Evolutionary conservation across 2,113 vertebrate genomes (phyloP).

Genomic region (Ornithorhynchus anatinus): DNA sequence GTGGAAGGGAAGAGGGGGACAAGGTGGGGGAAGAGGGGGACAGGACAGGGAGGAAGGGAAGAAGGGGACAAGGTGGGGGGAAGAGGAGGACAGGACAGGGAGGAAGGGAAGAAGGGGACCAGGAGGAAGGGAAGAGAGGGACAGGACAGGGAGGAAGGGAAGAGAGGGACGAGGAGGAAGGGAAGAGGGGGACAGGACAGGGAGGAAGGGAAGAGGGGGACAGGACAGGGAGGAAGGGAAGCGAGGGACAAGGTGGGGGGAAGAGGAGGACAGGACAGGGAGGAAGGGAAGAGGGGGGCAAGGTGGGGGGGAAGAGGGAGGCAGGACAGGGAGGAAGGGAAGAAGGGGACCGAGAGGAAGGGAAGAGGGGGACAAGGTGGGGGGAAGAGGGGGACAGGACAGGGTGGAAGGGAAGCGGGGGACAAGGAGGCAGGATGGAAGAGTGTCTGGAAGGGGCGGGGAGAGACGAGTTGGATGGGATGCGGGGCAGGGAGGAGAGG

Average conservation of each 20-base stretch:
- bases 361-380: background rate
- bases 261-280: background rate
- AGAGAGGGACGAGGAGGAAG: too few species aligned
- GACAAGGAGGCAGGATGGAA: too few species aligned
- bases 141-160: too few species aligned
- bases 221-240: too few species aligned
- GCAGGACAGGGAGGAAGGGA: background rate
- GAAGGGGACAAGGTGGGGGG: background rate
- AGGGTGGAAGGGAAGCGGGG: too few species aligned
- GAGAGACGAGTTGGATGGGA: too few species aligned
- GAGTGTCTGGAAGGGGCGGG: background rate
- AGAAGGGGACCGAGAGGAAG: background rate
- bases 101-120: background rate
- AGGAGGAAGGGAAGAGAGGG: background rate
- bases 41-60: background rate
- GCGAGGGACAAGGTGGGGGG: background rate
- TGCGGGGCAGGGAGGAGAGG: too few species aligned
- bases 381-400: background rate
- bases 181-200: too few species aligned
- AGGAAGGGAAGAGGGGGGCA: background rate
- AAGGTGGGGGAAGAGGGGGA: background rate
- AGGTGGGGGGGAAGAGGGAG: background rate
- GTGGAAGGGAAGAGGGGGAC: background rate
- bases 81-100: background rate
- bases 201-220: too few species aligned